These are phyloP conservation scores for Coregonus ussuriensis DNA, from an alignment of 2,797 vertebrate genomes.

Conservation along the genomic window DNA sequence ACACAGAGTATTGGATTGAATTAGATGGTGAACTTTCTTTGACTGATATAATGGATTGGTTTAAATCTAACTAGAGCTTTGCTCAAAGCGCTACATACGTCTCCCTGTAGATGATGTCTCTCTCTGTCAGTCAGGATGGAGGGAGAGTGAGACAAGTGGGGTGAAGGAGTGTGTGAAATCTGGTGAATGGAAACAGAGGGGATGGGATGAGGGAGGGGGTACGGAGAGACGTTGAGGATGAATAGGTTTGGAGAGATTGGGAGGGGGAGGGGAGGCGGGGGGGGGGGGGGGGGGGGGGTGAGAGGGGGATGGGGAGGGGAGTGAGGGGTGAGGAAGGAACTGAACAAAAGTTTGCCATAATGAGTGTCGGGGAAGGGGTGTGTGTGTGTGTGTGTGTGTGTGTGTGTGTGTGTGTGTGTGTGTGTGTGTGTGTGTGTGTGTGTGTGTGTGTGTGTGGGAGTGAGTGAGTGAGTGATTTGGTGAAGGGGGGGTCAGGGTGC, in stretches of 20 bases:
- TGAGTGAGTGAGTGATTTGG: constrained; percentile 33
- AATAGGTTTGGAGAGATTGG: constrained; percentile 15
- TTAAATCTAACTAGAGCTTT: no score
- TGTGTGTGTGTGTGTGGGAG: constrained; percentile 60
- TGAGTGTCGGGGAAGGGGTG: constrained; percentile 63
- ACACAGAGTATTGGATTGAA: not conserved
- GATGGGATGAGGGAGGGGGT: constrained; percentile 25
- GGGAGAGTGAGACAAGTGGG: not conserved
- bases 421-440: constrained; percentile 29
- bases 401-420: constrained; percentile 46
- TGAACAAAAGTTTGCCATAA: constrained; percentile 76
- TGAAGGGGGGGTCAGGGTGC: constrained; percentile 58
- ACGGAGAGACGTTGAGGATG: constrained; percentile 44
- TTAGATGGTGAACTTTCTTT: not conserved
- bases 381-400: constrained; percentile 55
- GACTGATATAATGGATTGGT: not conserved
- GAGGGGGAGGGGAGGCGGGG: constrained; percentile 46
- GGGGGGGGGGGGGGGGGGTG: constrained; percentile 37
- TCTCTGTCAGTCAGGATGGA: constrained; percentile 23
- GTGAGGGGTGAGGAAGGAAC: constrained; percentile 67
- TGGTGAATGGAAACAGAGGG: constrained; percentile 44
- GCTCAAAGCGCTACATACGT: no score
- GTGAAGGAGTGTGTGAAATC: constrained; percentile 33
- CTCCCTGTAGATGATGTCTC: not conserved
- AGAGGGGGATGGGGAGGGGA: not conserved